phyloP scores from a whole-genome alignment of 2,797 vertebrate genomes.

The Aldrovandia affinis region DNA sequence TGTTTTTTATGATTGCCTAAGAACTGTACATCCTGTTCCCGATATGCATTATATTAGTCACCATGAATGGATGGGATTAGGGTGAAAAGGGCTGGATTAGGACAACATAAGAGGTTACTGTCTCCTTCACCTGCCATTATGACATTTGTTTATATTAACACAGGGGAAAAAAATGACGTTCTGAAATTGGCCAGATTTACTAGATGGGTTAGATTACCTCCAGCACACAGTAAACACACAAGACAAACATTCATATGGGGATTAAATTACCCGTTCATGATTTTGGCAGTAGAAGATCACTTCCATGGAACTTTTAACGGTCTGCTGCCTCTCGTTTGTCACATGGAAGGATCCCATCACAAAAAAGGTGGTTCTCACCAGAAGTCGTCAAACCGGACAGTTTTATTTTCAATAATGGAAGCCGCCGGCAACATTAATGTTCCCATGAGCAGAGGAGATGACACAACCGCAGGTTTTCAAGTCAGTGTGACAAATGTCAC shows the following conservation, averaged over 20 bases:
- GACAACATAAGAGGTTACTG: background rate
- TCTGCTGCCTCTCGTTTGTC: background rate
- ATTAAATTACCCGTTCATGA: background rate
- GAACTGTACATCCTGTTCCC: background rate
- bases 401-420: conserved; percentile 21
- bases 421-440: conserved; percentile 22
- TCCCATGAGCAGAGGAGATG: conserved; percentile 27
- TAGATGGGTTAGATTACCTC: background rate
- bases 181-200: background rate
- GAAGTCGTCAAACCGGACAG: conserved; percentile 29
- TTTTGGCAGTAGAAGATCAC: background rate
- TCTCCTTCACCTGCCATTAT: background rate
- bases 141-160: background rate
- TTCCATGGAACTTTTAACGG: background rate
- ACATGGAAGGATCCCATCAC: background rate
- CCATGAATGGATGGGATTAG: background rate
- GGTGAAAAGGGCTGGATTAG: background rate
- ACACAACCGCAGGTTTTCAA: background rate
- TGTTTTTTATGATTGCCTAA: background rate
- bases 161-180: background rate
- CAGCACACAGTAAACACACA: background rate
- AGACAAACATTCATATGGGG: background rate
- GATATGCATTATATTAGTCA: background rate
- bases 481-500: conserved; percentile 15
- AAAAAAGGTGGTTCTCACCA: conserved; percentile 18